A percentile compares a stretch with the other conserved stretches of the same genome.
Evolutionary conservation across 2,888 invertebrate species (phyloP).

Genomic region (Hirtodrosophila confusa): DNA sequence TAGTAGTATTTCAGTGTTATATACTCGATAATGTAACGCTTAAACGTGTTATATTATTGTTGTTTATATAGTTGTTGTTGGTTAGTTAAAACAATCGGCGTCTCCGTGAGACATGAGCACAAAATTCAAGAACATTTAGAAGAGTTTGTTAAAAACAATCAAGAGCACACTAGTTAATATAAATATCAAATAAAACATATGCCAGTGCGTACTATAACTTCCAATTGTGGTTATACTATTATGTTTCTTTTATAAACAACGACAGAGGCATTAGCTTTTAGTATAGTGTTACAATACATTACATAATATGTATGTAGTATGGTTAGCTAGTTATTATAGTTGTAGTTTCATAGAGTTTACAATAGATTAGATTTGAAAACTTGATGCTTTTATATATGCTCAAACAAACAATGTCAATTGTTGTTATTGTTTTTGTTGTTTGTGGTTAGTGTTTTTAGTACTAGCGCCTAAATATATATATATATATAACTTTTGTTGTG

Average conservation of each 20-base stretch:
- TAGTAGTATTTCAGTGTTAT: conserved; percentile 32
- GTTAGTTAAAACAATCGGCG: conserved; percentile 30
- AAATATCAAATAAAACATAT: conserved; percentile 43
- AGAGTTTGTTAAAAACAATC: conserved; percentile 31
- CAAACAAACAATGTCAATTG: conserved; percentile 52
- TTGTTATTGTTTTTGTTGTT: conserved; percentile 23
- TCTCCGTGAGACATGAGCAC: conserved; percentile 63
- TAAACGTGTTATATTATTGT: conserved; percentile 24
- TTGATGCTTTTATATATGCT: conserved; percentile 46
- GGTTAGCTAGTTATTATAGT: conserved; percentile 34
- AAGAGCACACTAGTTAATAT: conserved; percentile 25
- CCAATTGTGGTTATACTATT: neutral
- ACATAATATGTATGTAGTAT: conserved; percentile 41
- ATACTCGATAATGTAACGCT: conserved; percentile 30
- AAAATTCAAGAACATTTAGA: conserved; percentile 78
- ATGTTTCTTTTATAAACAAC: neutral
- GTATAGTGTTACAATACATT: conserved; percentile 36
- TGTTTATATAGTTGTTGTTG: neutral
- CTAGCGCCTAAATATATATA: conserved; percentile 11
- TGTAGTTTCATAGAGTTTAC: conserved; percentile 4
- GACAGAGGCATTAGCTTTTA: conserved; percentile 47
- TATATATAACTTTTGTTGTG: neutral
- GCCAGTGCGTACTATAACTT: conserved; percentile 36
- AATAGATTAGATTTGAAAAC: conserved; percentile 21
- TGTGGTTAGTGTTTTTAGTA: conserved; percentile 43